Percentiles rank a stretch among this genome's conserved stretches.
Conservation (phyloP, 2,797 vertebrate genomes). For the Pseudochirops corinnae region DNA sequence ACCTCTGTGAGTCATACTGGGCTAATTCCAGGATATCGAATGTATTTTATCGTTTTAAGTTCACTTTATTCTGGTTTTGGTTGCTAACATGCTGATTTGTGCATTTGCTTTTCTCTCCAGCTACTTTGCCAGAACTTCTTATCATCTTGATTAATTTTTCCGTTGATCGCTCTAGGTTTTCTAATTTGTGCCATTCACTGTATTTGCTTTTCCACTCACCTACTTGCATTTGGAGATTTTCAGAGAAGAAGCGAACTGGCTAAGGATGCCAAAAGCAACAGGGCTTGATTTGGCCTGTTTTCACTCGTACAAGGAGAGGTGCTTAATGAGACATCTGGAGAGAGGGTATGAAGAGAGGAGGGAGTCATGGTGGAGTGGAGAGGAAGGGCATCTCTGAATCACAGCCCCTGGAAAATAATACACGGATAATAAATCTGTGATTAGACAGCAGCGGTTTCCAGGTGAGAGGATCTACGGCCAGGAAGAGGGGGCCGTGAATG, state of each 20-base stretch:
- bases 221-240: not conserved
- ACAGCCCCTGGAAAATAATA: no score
- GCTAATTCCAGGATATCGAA: not conserved
- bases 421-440: not conserved
- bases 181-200: not conserved
- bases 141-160: not conserved
- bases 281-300: not conserved
- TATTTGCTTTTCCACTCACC: not conserved
- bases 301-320: not conserved
- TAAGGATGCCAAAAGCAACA: not conserved
- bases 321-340: not conserved
- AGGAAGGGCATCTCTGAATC: not conserved
- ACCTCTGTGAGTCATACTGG: not conserved
- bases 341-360: not conserved
- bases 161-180: not conserved
- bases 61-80: not conserved
- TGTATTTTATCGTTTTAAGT: not conserved
- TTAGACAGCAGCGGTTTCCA: not conserved
- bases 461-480: not conserved
- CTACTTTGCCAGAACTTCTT: not conserved
- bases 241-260: not conserved
- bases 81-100: not conserved
- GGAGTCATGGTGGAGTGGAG: not conserved
- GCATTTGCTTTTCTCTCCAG: not conserved
- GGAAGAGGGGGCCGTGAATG: not conserved